Evolutionary conservation across 2,113 vertebrate genomes (phyloP).

Genomic region (Hippocampus comes): DNA sequence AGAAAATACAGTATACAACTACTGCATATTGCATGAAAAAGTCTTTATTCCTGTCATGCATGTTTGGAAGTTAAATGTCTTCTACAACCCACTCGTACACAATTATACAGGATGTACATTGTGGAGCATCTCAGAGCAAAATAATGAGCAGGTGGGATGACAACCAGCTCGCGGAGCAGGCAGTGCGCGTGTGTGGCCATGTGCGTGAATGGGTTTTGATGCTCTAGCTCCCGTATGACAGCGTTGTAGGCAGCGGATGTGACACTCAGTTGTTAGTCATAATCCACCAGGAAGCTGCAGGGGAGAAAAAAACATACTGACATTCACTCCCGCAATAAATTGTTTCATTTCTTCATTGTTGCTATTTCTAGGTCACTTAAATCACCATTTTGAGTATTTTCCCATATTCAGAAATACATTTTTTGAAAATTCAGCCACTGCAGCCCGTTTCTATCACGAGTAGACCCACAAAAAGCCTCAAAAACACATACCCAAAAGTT

Average conservation of each 20-base stretch:
- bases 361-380: neutral
- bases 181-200: constrained; percentile 13
- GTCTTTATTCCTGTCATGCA: neutral
- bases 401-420: neutral
- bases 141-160: constrained; percentile 42
- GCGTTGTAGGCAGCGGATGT: constrained; percentile 56
- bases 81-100: neutral
- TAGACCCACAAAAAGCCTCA: neutral
- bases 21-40: neutral
- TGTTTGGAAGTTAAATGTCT: neutral
- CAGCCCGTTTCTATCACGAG: neutral
- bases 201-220: constrained; percentile 30
- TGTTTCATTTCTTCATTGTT: neutral
- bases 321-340: no score
- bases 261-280: constrained; percentile 83
- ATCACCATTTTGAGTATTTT: neutral
- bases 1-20: neutral
- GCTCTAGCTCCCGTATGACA: constrained; percentile 46
- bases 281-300: constrained; percentile 93
- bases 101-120: neutral
- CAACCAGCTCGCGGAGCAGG: constrained; percentile 33
- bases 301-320: constrained; percentile 10
- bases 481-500: neutral
- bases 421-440: neutral
- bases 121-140: constrained; percentile 2